Percentiles rank a stretch among this genome's conserved stretches.
Evolutionary conservation across 2,888 invertebrate species (phyloP).

Genomic region (Melikaiella ostensackeni): DNA sequence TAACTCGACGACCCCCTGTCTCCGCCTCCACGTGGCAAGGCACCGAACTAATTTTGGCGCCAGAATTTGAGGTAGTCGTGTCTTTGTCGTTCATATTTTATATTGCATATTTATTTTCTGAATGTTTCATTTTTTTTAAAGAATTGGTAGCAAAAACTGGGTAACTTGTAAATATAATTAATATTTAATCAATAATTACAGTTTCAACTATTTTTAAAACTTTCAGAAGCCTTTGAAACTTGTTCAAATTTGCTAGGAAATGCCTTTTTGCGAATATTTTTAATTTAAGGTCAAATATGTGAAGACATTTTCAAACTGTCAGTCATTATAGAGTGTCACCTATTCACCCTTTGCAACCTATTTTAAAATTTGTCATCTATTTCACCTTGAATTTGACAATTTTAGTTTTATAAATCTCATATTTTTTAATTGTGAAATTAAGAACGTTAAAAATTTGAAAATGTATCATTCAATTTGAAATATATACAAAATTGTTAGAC

Average conservation of each 20-base stretch:
- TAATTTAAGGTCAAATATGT: neutral
- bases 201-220: neutral
- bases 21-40: constrained; percentile 28
- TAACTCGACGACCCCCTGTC: neutral
- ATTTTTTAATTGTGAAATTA: no score
- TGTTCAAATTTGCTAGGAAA: neutral
- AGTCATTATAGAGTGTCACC: no score
- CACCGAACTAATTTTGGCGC: constrained; percentile 40
- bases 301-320: no score
- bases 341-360: no score
- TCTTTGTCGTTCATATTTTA: neutral
- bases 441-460: no score
- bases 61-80: constrained; percentile 23
- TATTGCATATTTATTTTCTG: neutral
- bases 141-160: neutral
- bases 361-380: no score
- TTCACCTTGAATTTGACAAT: no score
- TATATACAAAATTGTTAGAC: no score
- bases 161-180: neutral
- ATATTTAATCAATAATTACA: neutral
- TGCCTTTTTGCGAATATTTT: neutral
- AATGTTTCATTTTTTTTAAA: neutral
- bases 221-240: neutral
- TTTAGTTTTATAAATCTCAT: no score
- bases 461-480: no score